phyloP scores from a whole-genome alignment of 2,797 vertebrate genomes.

The Acropternis orthonyx region DNA sequence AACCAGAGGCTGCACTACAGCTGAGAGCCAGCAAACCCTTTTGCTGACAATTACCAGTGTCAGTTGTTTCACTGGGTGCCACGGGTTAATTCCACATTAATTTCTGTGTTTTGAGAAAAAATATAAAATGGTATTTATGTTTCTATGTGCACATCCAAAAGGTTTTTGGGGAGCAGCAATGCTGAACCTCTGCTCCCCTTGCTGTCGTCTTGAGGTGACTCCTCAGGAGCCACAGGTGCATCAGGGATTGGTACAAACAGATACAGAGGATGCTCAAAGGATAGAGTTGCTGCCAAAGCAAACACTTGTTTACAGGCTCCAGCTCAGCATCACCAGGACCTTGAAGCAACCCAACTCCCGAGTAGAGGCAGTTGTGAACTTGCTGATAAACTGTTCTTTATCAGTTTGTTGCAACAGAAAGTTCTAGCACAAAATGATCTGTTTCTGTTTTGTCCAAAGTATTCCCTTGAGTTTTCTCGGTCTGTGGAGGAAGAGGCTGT shows the following conservation, averaged over 20 bases:
- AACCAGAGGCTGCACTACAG: not conserved
- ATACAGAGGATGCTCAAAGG: not conserved
- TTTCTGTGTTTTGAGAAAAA: not conserved
- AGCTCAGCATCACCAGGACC: not conserved
- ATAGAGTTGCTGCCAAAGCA: not conserved
- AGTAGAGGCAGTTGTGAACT: not conserved
- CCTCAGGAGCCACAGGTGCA: not conserved
- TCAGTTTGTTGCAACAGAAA: not conserved
- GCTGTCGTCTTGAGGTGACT: not conserved
- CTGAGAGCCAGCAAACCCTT: not conserved
- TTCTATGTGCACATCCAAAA: not conserved
- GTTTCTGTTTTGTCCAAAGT: not conserved
- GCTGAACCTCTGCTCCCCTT: not conserved
- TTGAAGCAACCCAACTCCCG: not conserved
- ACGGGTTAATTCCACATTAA: not conserved
- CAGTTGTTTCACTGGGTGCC: not conserved
- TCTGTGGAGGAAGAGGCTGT: not conserved
- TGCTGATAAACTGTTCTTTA: not conserved
- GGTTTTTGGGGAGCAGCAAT: not conserved
- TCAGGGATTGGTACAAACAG: not conserved
- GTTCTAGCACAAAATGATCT: not conserved
- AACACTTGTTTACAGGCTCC: not conserved
- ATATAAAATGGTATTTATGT: not conserved
- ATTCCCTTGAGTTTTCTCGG: not conserved
- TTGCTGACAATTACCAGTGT: accelerated